Evolutionary conservation across 2,113 vertebrate species (phyloP).

Genomic region (Carlito syrichta): DNA sequence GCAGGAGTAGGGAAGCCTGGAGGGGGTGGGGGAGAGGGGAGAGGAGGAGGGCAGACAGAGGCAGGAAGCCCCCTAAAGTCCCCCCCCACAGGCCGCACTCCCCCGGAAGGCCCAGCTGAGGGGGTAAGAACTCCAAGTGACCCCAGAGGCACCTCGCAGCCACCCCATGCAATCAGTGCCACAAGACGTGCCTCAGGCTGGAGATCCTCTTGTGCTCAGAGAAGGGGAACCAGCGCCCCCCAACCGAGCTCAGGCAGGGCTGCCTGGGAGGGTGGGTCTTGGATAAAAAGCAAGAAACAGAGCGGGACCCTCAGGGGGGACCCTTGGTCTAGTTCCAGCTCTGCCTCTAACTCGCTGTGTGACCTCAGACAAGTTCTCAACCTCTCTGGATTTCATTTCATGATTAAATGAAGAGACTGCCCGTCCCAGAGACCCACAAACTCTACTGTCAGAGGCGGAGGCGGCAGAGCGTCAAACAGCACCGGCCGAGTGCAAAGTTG

Average conservation of each 20-base stretch:
- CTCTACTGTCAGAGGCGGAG: neutral
- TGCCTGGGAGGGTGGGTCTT: neutral
- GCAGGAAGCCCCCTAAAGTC: neutral
- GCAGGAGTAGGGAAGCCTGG: neutral
- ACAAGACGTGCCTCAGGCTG: no score
- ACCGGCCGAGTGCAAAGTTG: neutral
- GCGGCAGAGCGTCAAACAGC: accelerated
- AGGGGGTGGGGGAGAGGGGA: neutral
- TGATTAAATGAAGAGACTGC: neutral
- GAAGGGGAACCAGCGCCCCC: neutral
- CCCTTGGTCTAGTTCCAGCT: neutral
- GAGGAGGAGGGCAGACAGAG: neutral
- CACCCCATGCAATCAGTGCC: neutral
- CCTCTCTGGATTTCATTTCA: neutral
- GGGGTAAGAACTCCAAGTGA: accelerated
- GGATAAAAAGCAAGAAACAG: neutral
- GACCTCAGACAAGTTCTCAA: neutral
- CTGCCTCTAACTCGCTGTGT: neutral
- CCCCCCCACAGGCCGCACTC: neutral
- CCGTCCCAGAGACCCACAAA: no score
- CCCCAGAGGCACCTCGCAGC: neutral
- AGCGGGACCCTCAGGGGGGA: neutral
- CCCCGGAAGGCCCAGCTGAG: neutral
- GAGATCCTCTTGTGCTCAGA: neutral
- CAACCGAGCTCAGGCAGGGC: neutral